These are phyloP conservation scores for Onychorhynchus coronatus DNA, from an alignment of 2,113 vertebrate species.

Conservation along the genomic window DNA sequence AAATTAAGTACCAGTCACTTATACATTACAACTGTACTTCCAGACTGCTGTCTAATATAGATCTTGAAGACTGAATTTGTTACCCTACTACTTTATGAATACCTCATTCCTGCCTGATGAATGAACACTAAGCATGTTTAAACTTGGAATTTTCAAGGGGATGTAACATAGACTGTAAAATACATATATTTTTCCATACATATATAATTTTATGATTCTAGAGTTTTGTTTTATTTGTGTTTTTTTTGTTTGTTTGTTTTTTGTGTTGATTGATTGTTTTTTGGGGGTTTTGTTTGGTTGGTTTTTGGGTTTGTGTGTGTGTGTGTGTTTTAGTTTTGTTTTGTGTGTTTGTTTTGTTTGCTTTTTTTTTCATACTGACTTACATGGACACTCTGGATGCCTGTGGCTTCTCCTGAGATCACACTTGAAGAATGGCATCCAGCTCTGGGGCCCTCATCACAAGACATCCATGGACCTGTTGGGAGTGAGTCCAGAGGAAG, in stretches of 20 bases:
- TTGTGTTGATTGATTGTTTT: too few relatives aligned
- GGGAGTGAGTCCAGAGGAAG: not conserved
- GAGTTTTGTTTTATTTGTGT: not conserved
- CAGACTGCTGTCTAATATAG: not conserved
- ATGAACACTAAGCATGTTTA: not conserved
- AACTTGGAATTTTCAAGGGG: not conserved
- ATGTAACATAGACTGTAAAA: not conserved
- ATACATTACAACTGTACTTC: not conserved
- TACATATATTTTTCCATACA: not conserved
- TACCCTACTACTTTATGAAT: not conserved
- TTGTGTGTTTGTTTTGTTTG: too few relatives aligned
- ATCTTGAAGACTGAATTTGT: not conserved
- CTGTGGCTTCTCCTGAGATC: not conserved
- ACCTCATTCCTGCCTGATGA: not conserved
- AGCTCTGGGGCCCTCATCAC: not conserved
- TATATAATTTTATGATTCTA: not conserved
- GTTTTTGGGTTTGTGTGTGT: too few relatives aligned
- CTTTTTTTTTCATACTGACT: not conserved
- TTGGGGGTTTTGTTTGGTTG: too few relatives aligned
- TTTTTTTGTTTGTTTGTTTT: not conserved
- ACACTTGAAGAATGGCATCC: accelerated
- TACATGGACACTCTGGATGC: not conserved
- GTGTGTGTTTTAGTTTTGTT: too few relatives aligned
- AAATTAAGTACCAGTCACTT: not conserved
- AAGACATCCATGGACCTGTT: not conserved